Evolutionary conservation across 35 echinoderm and acorn worm species (phyloP).

Genomic region (Apostichopus japonicus): DNA sequence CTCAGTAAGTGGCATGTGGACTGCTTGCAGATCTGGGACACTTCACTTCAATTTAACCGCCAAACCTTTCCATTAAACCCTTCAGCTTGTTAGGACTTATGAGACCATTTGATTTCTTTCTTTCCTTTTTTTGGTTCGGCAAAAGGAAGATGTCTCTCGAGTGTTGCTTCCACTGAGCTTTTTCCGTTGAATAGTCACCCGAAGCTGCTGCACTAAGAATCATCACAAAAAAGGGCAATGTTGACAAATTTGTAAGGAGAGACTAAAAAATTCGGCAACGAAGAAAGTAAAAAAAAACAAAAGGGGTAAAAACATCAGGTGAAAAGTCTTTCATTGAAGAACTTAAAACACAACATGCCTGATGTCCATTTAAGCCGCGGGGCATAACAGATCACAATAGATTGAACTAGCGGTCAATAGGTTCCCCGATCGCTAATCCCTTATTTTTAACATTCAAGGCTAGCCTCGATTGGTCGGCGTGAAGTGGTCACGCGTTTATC

Average conservation of each 20-base stretch:
- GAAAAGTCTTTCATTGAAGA: background rate
- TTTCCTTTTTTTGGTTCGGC: background rate
- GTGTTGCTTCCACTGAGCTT: background rate
- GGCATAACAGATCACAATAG: constrained; percentile 25
- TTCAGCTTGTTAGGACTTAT: background rate
- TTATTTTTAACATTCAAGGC: constrained; percentile 1
- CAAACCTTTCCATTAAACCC: constrained; percentile 48
- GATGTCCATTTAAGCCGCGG: constrained; percentile 25
- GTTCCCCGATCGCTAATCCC: background rate
- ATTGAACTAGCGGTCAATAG: constrained; percentile 2
- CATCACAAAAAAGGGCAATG: constrained; percentile 46
- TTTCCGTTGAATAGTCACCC: constrained; percentile 17
- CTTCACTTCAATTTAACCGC: constrained; percentile 52
- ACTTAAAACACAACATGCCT: background rate
- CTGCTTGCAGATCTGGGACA: constrained; percentile 35
- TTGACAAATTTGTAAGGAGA: constrained; percentile 42
- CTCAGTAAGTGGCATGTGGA: constrained; percentile 32
- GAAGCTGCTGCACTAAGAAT: constrained; percentile 8
- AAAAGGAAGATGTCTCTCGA: background rate
- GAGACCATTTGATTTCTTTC: constrained; percentile 25
- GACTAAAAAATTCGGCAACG: background rate
- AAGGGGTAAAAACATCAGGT: background rate
- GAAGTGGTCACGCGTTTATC: background rate
- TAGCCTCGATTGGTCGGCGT: background rate
- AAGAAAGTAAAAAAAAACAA: background rate